A percentile compares a stretch with the other conserved stretches of the same genome.
These are phyloP conservation scores for Bombus picipes DNA, from an alignment of 1,140 invertebrate genomes.

Conservation along the genomic window DNA sequence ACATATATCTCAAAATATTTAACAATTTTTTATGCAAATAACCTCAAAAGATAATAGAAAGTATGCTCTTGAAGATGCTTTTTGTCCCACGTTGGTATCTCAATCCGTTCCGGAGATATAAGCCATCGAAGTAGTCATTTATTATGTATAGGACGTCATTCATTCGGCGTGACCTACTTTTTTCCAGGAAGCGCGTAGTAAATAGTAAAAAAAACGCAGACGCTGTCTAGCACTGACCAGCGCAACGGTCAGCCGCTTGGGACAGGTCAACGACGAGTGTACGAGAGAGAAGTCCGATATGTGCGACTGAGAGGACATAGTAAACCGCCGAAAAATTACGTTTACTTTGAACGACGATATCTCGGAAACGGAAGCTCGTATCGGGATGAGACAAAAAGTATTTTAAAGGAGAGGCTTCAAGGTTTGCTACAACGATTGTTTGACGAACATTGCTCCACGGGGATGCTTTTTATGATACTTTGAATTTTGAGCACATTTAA, in stretches of 20 bases:
- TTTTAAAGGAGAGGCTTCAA: neutral
- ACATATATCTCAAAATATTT: neutral
- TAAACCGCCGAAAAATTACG: neutral
- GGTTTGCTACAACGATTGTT: fast-evolving
- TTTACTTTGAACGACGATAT: neutral
- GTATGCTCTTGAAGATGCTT: no score
- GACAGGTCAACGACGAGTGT: neutral
- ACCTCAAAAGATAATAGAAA: no score
- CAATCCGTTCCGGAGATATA: neutral
- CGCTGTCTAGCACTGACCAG: slow-evolving; percentile 5
- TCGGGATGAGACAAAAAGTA: neutral
- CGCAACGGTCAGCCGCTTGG: neutral
- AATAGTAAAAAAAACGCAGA: slow-evolving; percentile 16
- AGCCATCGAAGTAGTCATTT: neutral
- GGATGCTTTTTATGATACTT: neutral
- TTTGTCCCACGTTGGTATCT: neutral
- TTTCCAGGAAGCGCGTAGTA: slow-evolving; percentile 16
- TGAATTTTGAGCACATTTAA: neutral
- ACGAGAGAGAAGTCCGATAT: neutral
- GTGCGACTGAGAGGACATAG: neutral
- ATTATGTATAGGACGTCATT: neutral
- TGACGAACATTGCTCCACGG: neutral
- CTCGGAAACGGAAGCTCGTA: neutral
- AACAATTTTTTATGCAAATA: no score
- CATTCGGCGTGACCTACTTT: slow-evolving; percentile 23